Evolutionary conservation across 2,113 vertebrate genomes (phyloP), one percentile per base, ranked within the genome.

Genomic region (Leucosticte australis): DNA sequence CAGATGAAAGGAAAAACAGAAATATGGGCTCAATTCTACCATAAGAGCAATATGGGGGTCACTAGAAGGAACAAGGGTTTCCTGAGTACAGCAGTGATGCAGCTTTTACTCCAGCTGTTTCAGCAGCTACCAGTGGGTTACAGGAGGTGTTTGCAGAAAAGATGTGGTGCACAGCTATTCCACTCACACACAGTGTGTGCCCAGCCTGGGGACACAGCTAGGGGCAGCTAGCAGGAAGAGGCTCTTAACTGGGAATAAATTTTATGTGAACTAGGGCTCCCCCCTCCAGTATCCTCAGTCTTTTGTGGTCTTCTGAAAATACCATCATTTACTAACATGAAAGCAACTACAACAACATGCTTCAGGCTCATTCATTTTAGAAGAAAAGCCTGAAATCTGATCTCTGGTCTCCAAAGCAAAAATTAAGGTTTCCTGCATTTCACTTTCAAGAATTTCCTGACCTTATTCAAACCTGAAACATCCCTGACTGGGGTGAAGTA

Each of bases 1-100:
- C 59, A 96, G 74, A 85, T 76, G 91, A 96, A 95, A 94, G 89
- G 35, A 63, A 21, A 92, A 76, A 10, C 44, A 83, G 75, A 84
- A 94, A 94, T 49, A 90, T 0, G 73, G 57, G 62, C 26, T 77
- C 81, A 17, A 1, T 70, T 74, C 39, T 62, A 49, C 57, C 42
- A 1, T 6, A 63, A 56, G 11, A 81, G 74, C 35, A 92, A 21
- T 41, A 59, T 2, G 7, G n/a, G 47, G 20, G 52, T 68, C 80
- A 70, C 27, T 7, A n/a, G 30, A 15, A 90, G 57, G 60, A 93
- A 41, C 35, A 71, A 57, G 74, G 22, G 13, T 41, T 86, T 83
- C 75, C 82, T 56, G 69, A 88, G 56, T 59, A 83, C 60, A 27
- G 85, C 55, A 55, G 28, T 4, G 60, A 16, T n/a, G 26, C 39